Percentiles rank a stretch among this genome's conserved stretches.
These are phyloP conservation scores for Hydrotaea cyrtoneurina DNA, from an alignment of 2,888 invertebrate species.

Conservation along the genomic window DNA sequence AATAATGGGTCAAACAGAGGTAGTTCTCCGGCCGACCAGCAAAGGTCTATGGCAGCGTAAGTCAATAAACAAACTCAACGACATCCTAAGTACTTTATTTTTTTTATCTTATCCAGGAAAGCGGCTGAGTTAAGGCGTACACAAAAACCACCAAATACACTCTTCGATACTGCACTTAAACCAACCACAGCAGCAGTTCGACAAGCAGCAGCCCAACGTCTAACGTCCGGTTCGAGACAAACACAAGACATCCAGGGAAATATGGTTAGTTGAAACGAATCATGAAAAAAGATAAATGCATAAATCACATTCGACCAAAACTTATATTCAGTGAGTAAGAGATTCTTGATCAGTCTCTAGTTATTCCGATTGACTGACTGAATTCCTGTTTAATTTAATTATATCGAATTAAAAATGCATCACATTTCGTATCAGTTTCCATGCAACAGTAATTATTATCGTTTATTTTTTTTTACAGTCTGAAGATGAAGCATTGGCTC, in stretches of 20 bases:
- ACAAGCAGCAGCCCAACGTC: slow-evolving; percentile 67
- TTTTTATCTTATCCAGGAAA: slow-evolving; percentile 71
- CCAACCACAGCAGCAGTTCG: slow-evolving; percentile 63
- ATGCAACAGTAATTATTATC: too few species aligned
- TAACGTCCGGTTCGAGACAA: background rate
- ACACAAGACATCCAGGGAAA: slow-evolving; percentile 84
- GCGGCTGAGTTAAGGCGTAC: slow-evolving; percentile 78
- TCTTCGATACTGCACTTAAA: slow-evolving; percentile 71
- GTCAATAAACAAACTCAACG: slow-evolving; percentile 13
- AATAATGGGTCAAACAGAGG: slow-evolving; percentile 25
- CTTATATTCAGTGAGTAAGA: too few species aligned
- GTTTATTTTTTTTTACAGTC: slow-evolving; percentile 81
- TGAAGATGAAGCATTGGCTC: slow-evolving; percentile 95
- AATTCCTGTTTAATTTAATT: too few species aligned
- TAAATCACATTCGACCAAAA: too few species aligned
- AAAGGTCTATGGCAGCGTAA: slow-evolving; percentile 74
- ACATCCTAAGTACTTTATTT: too few species aligned
- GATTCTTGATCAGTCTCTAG: too few species aligned
- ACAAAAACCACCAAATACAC: slow-evolving; percentile 72
- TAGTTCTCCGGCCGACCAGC: slow-evolving; percentile 60
- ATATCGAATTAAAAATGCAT: too few species aligned
- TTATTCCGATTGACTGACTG: too few species aligned
- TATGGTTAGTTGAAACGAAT: slow-evolving; percentile 82
- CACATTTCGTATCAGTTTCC: too few species aligned
- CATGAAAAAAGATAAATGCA: background rate